These are phyloP conservation scores for Galendromus occidentalis DNA, from an alignment of 1,140 invertebrate genomes.

Conservation along the genomic window DNA sequence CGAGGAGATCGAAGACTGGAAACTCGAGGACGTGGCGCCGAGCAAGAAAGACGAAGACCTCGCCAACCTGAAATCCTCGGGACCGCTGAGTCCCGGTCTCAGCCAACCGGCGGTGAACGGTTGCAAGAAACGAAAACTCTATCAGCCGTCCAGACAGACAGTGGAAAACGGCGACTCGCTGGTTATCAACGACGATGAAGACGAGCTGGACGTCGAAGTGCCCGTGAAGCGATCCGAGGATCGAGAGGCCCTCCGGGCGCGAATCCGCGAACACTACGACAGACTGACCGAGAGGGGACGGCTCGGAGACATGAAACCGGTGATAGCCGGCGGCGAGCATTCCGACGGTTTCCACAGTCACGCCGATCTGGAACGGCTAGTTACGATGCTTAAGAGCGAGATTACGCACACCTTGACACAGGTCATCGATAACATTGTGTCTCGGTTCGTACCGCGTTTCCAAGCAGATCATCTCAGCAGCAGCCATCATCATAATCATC, in stretches of 20 bases:
- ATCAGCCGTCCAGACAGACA: slow-evolving; percentile 66
- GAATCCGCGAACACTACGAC: slow-evolving; percentile 19
- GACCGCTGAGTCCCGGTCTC: neutral
- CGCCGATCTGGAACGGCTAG: slow-evolving; percentile 59
- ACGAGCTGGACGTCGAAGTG: slow-evolving; percentile 16
- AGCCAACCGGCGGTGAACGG: slow-evolving; percentile 37
- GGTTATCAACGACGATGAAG: slow-evolving; percentile 17
- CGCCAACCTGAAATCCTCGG: slow-evolving; percentile 11
- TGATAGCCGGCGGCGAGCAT: slow-evolving; percentile 8
- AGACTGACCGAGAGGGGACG: slow-evolving; percentile 3
- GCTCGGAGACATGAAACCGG: neutral
- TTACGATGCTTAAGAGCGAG: slow-evolving; percentile 69
- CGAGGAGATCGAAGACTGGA: slow-evolving; percentile 32
- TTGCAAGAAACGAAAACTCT: slow-evolving; percentile 88
- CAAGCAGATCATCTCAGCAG: slow-evolving; percentile 16
- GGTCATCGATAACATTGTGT: slow-evolving; percentile 68
- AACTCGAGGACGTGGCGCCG: slow-evolving; percentile 39
- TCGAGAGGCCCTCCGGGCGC: slow-evolving; percentile 30
- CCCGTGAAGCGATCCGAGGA: slow-evolving; percentile 14
- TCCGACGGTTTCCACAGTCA: slow-evolving; percentile 19
- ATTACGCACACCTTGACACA: slow-evolving; percentile 58
- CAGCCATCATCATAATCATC: neutral
- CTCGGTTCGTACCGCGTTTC: slow-evolving; percentile 57
- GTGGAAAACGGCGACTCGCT: slow-evolving; percentile 14
- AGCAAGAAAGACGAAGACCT: neutral